Conservation (phyloP, 2,888 invertebrate species). For the Cantharis rustica region DNA sequence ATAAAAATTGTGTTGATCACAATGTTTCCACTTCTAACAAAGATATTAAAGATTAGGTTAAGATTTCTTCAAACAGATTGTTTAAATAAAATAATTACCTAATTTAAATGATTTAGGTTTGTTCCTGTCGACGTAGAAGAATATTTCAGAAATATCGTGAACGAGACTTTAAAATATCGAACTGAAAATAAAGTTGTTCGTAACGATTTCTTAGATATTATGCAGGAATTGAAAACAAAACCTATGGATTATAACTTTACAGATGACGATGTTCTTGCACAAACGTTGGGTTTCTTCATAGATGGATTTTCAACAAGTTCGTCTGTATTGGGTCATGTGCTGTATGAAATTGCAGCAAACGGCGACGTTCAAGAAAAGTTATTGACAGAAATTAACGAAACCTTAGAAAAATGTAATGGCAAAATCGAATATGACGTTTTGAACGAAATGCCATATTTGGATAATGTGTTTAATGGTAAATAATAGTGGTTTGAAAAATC, state of each 20-base stretch:
- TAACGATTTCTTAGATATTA: constrained; percentile 55
- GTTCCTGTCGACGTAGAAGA: constrained; percentile 37
- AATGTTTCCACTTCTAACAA: constrained; percentile 43
- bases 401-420: constrained; percentile 44
- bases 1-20: constrained; percentile 35
- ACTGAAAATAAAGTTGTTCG: constrained; percentile 50
- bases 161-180: constrained; percentile 49
- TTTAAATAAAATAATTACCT: neutral
- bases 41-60: constrained; percentile 36
- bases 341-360: constrained; percentile 54
- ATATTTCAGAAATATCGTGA: constrained; percentile 49
- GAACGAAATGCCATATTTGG: constrained; percentile 56
- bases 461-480: constrained; percentile 57
- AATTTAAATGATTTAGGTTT: constrained; percentile 25
- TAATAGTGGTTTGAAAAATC: constrained; percentile 38
- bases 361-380: constrained; percentile 53
- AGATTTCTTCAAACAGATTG: too few relatives aligned
- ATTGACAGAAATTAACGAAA: constrained; percentile 49
- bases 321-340: constrained; percentile 49
- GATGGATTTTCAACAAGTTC: constrained; percentile 60
- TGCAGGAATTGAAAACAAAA: constrained; percentile 46
- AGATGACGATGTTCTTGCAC: constrained; percentile 47
- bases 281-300: constrained; percentile 53
- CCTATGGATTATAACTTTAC: constrained; percentile 31
- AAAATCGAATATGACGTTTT: constrained; percentile 53